These are phyloP conservation scores for Peromyscus californicus DNA, from an alignment of 2,113 vertebrate species.

Conservation along the genomic window DNA sequence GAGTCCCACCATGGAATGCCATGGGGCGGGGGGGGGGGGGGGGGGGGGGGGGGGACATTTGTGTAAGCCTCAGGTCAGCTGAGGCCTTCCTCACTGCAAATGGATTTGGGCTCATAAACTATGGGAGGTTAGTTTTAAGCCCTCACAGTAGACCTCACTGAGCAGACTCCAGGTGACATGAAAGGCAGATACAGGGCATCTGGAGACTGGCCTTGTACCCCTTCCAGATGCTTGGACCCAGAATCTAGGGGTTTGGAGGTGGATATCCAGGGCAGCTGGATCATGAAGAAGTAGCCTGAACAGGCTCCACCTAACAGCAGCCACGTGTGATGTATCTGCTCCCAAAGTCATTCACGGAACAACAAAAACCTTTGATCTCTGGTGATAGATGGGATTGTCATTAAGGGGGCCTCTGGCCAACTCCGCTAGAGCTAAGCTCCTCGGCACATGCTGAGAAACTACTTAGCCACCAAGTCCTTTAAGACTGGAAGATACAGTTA, in stretches of 20 bases:
- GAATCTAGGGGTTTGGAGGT: not conserved
- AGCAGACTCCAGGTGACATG: conserved; percentile 82
- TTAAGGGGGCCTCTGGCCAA: conserved; percentile 19
- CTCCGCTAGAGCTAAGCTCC: not conserved
- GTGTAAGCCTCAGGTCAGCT: conserved; percentile 85
- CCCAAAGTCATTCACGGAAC: conserved; percentile 41
- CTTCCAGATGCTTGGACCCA: conserved; percentile 79
- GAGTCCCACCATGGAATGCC: conserved; percentile 83
- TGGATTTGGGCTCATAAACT: conserved; percentile 89
- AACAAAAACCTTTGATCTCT: conserved; percentile 64
- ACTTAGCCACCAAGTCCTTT: conserved; percentile 10
- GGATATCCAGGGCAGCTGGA: conserved; percentile 61
- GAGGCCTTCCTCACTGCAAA: conserved; percentile 86
- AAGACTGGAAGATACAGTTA: not conserved
- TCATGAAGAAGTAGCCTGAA: not conserved
- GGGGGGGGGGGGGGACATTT: conserved; percentile 73
- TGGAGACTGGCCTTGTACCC: not conserved
- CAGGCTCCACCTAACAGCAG: conserved; percentile 61
- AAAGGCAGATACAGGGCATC: conserved; percentile 82
- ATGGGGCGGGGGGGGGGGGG: conserved; percentile 41
- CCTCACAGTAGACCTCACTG: conserved; percentile 81
- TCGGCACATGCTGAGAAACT: not conserved
- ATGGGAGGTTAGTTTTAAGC: conserved; percentile 86
- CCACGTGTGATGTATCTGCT: not conserved
- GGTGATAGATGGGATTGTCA: conserved; percentile 48